Conservation (phyloP, 23 tunicate genomes). For the Clavelina lepadiformis region DNA sequence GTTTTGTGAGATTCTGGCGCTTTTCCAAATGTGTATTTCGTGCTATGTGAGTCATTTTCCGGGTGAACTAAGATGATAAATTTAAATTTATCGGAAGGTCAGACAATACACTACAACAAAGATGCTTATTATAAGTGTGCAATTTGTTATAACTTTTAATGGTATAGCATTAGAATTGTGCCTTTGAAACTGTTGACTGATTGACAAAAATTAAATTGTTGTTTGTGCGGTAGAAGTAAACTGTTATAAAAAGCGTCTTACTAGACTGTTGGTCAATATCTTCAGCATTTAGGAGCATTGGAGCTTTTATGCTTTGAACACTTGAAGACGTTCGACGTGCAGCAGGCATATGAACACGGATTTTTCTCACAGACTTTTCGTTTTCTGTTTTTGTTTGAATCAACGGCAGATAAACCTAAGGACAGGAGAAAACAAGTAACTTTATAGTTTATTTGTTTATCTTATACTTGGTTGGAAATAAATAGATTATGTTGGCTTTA, state of each 20-base stretch:
- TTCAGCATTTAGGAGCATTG: conserved; percentile 76
- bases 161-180: too few species aligned
- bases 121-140: not conserved
- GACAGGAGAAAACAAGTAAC: not conserved
- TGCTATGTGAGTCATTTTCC: not conserved
- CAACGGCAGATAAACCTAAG: conserved; percentile 14
- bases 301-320: conserved; percentile 44
- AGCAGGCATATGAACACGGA: conserved; percentile 29
- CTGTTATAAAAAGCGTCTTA: conserved; percentile 7
- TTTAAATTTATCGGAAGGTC: too few species aligned
- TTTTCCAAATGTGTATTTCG: conserved; percentile 37
- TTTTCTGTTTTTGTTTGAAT: conserved; percentile 25
- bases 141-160: not conserved
- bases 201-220: too few species aligned
- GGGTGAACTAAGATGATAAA: not conserved
- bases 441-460: too few species aligned
- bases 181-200: too few species aligned
- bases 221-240: not conserved
- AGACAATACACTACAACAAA: too few species aligned
- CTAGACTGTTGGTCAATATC: conserved; percentile 40
- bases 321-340: not conserved
- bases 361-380: conserved; percentile 15
- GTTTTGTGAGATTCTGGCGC: conserved; percentile 1
- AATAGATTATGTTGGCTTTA: too few species aligned
- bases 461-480: too few species aligned